These are phyloP conservation scores for Tuberolachnus salignus DNA, from an alignment of 2,888 invertebrate species.

Conservation along the genomic window DNA sequence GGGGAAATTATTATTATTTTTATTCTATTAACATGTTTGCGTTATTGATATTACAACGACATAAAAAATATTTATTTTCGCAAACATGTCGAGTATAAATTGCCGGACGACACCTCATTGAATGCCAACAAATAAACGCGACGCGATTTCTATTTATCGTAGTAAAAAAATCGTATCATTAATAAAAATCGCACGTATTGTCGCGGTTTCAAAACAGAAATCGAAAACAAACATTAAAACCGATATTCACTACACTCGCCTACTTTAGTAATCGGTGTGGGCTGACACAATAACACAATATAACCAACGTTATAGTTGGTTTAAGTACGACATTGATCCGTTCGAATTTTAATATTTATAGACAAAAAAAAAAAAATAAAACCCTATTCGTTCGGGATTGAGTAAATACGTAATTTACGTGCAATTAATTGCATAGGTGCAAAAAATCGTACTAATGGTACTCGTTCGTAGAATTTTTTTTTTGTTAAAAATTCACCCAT, in stretches of 20 bases:
- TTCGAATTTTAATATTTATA: no score
- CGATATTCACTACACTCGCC: background rate
- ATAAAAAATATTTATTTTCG: background rate
- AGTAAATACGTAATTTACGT: no score
- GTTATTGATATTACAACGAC: background rate
- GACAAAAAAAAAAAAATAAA: no score
- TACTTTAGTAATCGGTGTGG: background rate
- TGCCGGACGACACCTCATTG: background rate
- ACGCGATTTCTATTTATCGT: background rate
- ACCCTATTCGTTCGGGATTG: no score
- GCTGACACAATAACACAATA: background rate
- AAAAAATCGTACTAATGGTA: no score
- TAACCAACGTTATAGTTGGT: no score
- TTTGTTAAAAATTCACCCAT: no score
- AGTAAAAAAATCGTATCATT: background rate
- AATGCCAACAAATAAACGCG: background rate
- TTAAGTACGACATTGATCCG: no score
- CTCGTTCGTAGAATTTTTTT: no score
- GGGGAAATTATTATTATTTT: no score
- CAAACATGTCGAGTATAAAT: background rate
- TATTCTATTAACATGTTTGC: background rate
- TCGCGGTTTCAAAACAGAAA: slow-evolving; percentile 26
- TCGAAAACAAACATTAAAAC: slow-evolving; percentile 13
- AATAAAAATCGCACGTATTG: slow-evolving; percentile 25
- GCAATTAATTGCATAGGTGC: no score